A percentile compares a stretch with the other conserved stretches of the same genome.
Evolutionary conservation across 2,113 vertebrate genomes (phyloP).

Genomic region (Podilymbus podiceps): DNA sequence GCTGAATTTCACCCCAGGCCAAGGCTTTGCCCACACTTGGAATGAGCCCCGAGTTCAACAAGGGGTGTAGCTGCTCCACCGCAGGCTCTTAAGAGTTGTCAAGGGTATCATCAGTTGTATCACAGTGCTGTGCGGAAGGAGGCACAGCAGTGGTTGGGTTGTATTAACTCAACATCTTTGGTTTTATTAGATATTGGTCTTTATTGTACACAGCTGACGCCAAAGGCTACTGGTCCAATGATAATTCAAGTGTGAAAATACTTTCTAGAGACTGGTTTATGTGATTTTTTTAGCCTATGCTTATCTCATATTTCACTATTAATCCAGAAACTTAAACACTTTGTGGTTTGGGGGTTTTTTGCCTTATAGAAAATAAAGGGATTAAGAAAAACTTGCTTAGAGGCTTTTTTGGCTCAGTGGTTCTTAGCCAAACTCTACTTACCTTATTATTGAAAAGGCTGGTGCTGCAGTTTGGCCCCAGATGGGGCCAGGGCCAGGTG

Average conservation of each 20-base stretch:
- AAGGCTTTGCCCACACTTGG: background rate
- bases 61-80: background rate
- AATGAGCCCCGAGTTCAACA: background rate
- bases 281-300: background rate
- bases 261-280: background rate
- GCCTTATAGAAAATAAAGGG: background rate
- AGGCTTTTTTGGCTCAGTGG: background rate
- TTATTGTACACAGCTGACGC: background rate
- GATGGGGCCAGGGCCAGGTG: too few relatives aligned
- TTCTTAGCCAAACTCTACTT: background rate
- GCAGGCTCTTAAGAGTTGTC: background rate
- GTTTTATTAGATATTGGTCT: background rate
- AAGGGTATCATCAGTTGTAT: background rate
- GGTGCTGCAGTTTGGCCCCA: too few relatives aligned
- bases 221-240: background rate
- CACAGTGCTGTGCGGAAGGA: background rate
- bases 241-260: background rate
- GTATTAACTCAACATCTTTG: background rate
- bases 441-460: background rate
- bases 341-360: background rate
- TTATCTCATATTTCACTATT: background rate
- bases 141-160: background rate
- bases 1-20: background rate
- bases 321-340: background rate
- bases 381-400: background rate